Percentiles rank a stretch among this genome's conserved stretches.
Evolutionary conservation across 2,113 vertebrate genomes (phyloP).

Genomic region (Pampusana beccarii): DNA sequence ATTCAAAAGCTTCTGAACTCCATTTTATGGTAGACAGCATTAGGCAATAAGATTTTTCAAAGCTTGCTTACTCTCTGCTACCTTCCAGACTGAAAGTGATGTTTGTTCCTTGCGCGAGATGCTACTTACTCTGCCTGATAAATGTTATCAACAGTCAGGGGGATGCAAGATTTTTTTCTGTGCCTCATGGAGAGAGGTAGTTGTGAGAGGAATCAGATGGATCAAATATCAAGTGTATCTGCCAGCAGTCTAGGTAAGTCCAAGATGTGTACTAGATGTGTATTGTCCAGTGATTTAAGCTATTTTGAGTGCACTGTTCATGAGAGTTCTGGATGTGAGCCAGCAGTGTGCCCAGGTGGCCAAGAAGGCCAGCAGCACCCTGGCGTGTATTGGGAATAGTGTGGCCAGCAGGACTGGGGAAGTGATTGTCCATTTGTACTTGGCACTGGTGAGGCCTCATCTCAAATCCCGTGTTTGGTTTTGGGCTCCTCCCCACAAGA

Average conservation of each 20-base stretch:
- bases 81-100: neutral
- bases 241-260: neutral
- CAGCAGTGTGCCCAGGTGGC: too few species aligned
- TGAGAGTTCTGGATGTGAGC: neutral
- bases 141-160: neutral
- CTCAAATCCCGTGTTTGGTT: too few species aligned
- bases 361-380: too few species aligned
- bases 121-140: neutral
- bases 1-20: neutral
- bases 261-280: rapidly evolving
- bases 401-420: too few species aligned
- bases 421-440: too few species aligned
- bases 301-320: neutral
- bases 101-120: neutral
- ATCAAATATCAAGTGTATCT: neutral
- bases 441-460: too few species aligned
- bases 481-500: too few species aligned
- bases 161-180: neutral
- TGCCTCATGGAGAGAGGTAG: neutral
- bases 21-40: neutral
- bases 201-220: neutral
- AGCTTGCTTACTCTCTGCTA: neutral
- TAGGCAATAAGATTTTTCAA: neutral
- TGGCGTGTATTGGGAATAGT: too few species aligned
- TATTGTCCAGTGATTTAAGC: neutral